Base-by-base conservation (phyloP, 2,113 vertebrate species). In the Amphilophus citrinellus region DNA sequence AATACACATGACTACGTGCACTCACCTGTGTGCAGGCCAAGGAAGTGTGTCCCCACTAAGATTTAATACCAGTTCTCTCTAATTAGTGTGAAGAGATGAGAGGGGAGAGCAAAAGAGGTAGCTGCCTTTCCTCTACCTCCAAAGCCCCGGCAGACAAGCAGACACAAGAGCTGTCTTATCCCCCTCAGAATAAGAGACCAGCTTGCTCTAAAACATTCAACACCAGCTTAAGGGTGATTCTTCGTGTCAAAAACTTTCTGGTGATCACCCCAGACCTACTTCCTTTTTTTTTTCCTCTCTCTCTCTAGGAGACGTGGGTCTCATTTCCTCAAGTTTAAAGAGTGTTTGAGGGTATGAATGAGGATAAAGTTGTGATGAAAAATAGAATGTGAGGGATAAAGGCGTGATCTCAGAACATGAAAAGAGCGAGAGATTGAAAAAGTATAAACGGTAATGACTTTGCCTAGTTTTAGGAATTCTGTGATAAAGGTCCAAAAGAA, bases 51-150 rank as follows among this genome's bases (percentile, higher is more conserved):
- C 86, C 82, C 79, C 61, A 37, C 73, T 47, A 71, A 87, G 82
- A 88, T 82, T 89, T 86, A 91, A 88, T 89, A 65, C 80, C 68
- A 68, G 76, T 82, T 91, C 90, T 78, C 62, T 82, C 89, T 93
- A 94, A 94, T 95, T 93, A 91, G 89, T 88, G 90, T 86, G 91
- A 93, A 83, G 84, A 94, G 91, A 92, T 90, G 92, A 92, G 91
- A 91, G 84, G 68, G 83, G 77, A 87, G 90, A 89, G 91, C 85
- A 86, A 87, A 87, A 68, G 77, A 91, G 90, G 89, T 92, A 90
- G 87, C 90, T 79, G 87, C 84, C 57, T 84, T 80, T 79, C 77
- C 76, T 85, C 79, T 85, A 68, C 77, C 76, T 56, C 89, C 76
- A 87, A 93, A 92, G 84, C 90, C 90, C 82, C n/a, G 37, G 91